Evolutionary conservation across 2,888 invertebrate genomes (phyloP).

Genomic region (Melinopterus prodromus): DNA sequence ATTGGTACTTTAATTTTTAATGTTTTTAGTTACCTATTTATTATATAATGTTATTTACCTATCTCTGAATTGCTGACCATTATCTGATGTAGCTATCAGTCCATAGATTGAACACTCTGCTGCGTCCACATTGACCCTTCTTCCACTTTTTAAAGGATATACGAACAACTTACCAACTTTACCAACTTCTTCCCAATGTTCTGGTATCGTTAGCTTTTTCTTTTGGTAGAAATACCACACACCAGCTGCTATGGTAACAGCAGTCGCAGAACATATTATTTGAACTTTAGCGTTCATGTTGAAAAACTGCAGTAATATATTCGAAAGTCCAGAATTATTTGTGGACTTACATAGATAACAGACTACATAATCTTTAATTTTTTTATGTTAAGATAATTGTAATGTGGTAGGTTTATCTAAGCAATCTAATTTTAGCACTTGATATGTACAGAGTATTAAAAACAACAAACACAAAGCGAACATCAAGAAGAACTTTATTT

Average conservation of each 20-base stretch:
- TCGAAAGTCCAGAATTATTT: not conserved
- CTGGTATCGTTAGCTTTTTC: constrained; percentile 45
- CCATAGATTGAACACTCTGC: constrained; percentile 45
- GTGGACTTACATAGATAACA: not conserved
- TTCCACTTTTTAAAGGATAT: constrained; percentile 58
- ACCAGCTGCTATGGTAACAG: not conserved
- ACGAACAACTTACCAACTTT: constrained; percentile 52
- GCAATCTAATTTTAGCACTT: no score
- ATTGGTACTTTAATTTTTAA: not conserved
- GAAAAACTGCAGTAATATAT: not conserved
- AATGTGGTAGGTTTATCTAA: not conserved
- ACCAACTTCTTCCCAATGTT: constrained; percentile 54
- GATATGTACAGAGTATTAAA: no score
- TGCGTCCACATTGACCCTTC: constrained; percentile 50
- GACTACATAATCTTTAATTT: not conserved
- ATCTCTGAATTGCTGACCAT: constrained; percentile 38
- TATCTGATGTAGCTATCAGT: constrained; percentile 30
- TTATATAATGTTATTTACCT: constrained; percentile 35
- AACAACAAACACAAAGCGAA: no score
- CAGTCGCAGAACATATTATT: not conserved
- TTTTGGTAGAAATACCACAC: not conserved
- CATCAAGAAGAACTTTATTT: no score
- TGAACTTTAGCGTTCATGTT: not conserved
- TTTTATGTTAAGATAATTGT: not conserved
- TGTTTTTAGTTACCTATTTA: not conserved